Evolutionary conservation across 2,888 invertebrate species (phyloP).

Genomic region (Liodrosophila aerea): DNA sequence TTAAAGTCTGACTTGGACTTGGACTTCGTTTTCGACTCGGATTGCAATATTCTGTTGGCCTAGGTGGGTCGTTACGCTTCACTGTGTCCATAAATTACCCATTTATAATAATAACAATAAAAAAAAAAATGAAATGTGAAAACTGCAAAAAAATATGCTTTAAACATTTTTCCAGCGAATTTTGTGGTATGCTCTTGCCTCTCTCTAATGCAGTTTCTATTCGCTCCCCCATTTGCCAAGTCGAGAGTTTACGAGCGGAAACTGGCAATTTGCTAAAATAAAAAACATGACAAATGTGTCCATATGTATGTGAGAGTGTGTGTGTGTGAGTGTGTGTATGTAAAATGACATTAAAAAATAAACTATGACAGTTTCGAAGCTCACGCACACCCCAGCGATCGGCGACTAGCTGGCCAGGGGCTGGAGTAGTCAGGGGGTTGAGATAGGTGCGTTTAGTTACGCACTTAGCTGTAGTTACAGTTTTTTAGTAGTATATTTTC

Average conservation of each 20-base stretch:
- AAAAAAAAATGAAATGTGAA: slow-evolving; percentile 23
- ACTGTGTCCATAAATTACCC: slow-evolving; percentile 68
- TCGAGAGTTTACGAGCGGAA: slow-evolving; percentile 58
- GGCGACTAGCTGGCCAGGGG: background rate
- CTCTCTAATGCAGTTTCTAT: slow-evolving; percentile 54
- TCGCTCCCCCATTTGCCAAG: slow-evolving; percentile 45
- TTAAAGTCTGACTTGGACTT: background rate
- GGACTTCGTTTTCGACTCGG: slow-evolving; percentile 10
- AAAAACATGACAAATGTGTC: slow-evolving; percentile 40
- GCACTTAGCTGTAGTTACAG: slow-evolving; percentile 51
- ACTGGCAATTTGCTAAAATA: slow-evolving; percentile 71
- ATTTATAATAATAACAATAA: slow-evolving; percentile 40
- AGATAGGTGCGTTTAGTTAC: slow-evolving; percentile 73
- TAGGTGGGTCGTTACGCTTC: slow-evolving; percentile 61
- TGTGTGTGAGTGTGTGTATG: background rate
- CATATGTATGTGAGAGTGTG: slow-evolving; percentile 10
- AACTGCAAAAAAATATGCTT: slow-evolving; percentile 16
- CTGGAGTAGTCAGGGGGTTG: slow-evolving; percentile 2
- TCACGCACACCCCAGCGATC: slow-evolving; percentile 40
- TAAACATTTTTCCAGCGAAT: slow-evolving; percentile 61
- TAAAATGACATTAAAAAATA: slow-evolving; percentile 19
- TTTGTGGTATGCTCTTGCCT: slow-evolving; percentile 28
- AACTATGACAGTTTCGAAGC: slow-evolving; percentile 15
- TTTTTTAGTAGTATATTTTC: background rate
- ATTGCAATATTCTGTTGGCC: slow-evolving; percentile 26